These are phyloP conservation scores for Sesamia inferens DNA, from an alignment of 2,888 invertebrate genomes.

Conservation along the genomic window DNA sequence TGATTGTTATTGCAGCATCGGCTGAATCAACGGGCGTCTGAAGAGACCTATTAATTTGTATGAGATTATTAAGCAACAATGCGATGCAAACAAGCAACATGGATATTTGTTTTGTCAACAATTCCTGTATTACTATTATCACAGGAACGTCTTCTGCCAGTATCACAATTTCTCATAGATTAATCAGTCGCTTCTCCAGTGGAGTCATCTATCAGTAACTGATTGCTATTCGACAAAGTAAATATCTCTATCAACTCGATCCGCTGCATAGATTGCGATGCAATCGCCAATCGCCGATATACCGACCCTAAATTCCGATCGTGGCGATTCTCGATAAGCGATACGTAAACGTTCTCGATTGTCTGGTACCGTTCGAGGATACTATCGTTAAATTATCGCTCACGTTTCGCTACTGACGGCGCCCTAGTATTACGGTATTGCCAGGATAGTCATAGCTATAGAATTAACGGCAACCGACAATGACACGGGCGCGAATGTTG, in stretches of 20 bases:
- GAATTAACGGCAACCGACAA: conserved; percentile 55
- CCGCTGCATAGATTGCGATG: conserved; percentile 71
- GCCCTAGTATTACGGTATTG: conserved; percentile 79
- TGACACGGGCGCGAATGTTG: conserved; percentile 62
- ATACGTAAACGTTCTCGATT: conserved; percentile 86
- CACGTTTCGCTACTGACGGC: conserved; percentile 87
- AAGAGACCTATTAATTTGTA: conserved; percentile 25
- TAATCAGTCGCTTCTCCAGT: conserved; percentile 21
- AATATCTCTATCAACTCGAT: conserved; percentile 75
- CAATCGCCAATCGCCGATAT: conserved; percentile 66
- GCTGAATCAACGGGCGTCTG: conserved; percentile 10
- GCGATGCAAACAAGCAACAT: too few relatives aligned
- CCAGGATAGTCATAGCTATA: conserved; percentile 68
- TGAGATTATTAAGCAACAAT: conserved; percentile 17
- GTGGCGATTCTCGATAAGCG: conserved; percentile 85
- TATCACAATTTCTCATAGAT: conserved; percentile 16
- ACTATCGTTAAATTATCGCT: conserved; percentile 87
- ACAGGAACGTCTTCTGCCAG: background rate
- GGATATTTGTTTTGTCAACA: conserved; percentile 6
- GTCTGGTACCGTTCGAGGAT: conserved; percentile 82
- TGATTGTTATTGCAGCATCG: conserved; percentile 30
- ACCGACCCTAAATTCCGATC: conserved; percentile 84
- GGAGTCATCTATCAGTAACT: conserved; percentile 42
- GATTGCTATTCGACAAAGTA: conserved; percentile 62
- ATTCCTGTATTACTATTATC: background rate